Conservation (phyloP, 1,140 invertebrate species). For the Drosophila bifasciata region DNA sequence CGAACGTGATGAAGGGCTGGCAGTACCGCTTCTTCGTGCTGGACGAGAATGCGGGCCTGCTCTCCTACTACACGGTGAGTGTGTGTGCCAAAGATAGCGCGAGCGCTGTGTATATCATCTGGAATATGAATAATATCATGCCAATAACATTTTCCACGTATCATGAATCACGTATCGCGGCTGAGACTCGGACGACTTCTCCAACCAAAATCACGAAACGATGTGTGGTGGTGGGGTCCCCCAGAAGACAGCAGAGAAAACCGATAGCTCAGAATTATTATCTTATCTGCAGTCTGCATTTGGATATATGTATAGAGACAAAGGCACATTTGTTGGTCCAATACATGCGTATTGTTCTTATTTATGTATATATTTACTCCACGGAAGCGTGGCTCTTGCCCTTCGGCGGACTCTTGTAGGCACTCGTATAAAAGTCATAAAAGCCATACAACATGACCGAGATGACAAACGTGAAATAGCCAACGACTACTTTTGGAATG, state of each 20-base stretch:
- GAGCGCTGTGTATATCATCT: too few relatives aligned
- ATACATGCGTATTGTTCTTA: conserved; percentile 17
- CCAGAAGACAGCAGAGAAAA: too few relatives aligned
- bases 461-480: conserved; percentile 86
- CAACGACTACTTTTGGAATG: conserved; percentile 62
- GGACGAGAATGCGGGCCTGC: conserved; percentile 96
- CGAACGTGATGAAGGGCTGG: conserved; percentile 99
- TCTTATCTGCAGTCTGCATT: neutral
- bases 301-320: conserved; percentile 2
- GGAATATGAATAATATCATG: too few relatives aligned
- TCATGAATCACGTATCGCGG: too few relatives aligned
- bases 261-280: too few relatives aligned
- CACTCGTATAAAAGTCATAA: conserved; percentile 87
- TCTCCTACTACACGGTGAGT: conserved; percentile 98
- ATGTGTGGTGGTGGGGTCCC: too few relatives aligned
- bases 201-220: conserved; percentile 2
- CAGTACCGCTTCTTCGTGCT: conserved; percentile 99
- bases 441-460: conserved; percentile 89
- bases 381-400: conserved; percentile 12
- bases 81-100: conserved; percentile 2
- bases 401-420: conserved; percentile 81
- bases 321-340: conserved; percentile 18
- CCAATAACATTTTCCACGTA: too few relatives aligned
- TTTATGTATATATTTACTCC: conserved; percentile 27
- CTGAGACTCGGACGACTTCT: neutral